Percentiles rank a stretch among this genome's conserved stretches.
Conservation (phyloP, 1,140 invertebrate genomes). For the Gonioctena quinquepunctata region DNA sequence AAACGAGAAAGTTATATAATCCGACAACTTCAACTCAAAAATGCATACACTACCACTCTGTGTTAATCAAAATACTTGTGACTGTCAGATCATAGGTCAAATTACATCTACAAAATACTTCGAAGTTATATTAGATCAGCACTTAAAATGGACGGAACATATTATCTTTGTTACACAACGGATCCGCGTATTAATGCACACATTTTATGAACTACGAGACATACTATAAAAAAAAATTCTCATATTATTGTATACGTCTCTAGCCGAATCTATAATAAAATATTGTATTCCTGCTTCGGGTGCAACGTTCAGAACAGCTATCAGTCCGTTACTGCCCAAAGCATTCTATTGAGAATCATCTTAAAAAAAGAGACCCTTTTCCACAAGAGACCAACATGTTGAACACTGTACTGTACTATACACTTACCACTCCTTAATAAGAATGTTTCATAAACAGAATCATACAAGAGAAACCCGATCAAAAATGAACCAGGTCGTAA, state of each 20-base stretch:
- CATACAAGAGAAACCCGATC: background rate
- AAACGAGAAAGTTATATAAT: too few relatives aligned
- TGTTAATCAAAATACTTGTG: too few relatives aligned
- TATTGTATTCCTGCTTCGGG: conserved; percentile 14
- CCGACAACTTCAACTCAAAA: too few relatives aligned
- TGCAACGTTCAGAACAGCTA: conserved; percentile 9
- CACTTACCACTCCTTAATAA: background rate
- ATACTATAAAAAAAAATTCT: conserved; percentile 5
- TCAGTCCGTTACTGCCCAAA: conserved; percentile 7
- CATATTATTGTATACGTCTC: conserved; percentile 2
- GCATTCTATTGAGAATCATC: background rate
- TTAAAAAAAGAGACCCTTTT: background rate
- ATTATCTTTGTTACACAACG: background rate
- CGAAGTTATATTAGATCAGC: background rate
- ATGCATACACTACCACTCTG: too few relatives aligned
- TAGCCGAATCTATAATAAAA: conserved; percentile 12
- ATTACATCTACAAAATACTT: background rate
- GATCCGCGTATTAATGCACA: conserved; percentile 9
- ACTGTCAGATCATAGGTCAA: background rate
- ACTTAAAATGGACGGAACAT: too few relatives aligned
- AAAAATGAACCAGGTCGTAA: background rate
- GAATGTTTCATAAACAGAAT: background rate
- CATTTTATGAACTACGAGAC: too few relatives aligned
- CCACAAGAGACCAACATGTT: background rate
- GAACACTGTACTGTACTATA: background rate